These are phyloP conservation scores for Synanceia verrucosa DNA, from an alignment of 2,797 vertebrate species.

Conservation along the genomic window DNA sequence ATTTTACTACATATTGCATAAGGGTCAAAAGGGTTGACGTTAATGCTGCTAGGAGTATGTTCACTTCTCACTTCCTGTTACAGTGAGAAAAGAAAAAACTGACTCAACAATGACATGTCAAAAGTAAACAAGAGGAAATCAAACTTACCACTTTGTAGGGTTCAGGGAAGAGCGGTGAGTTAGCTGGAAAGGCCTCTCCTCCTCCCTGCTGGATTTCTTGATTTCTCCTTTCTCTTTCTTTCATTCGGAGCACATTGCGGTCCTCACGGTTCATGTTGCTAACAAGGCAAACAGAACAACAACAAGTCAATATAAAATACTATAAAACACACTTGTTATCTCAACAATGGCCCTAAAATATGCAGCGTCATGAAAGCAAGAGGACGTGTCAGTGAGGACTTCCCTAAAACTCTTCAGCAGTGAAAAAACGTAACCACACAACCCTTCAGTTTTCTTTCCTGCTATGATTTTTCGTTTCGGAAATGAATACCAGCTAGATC, in stretches of 20 bases:
- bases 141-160: slow-evolving; percentile 99
- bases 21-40: neutral
- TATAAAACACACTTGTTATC: slow-evolving; percentile 14
- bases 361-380: slow-evolving; percentile 4
- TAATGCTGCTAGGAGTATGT: slow-evolving; percentile 1
- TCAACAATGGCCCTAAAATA: neutral
- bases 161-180: slow-evolving; percentile 98
- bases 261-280: slow-evolving; percentile 99
- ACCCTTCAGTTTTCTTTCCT: neutral
- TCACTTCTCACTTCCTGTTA: slow-evolving; percentile 38
- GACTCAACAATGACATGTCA: slow-evolving; percentile 30
- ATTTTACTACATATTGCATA: too few species aligned
- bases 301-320: slow-evolving; percentile 38
- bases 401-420: neutral
- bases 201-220: slow-evolving; percentile 99
- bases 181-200: slow-evolving; percentile 98
- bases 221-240: slow-evolving; percentile 99
- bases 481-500: neutral
- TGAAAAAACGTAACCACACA: neutral
- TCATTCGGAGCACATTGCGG: slow-evolving; percentile 99
- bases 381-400: neutral
- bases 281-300: slow-evolving; percentile 73
- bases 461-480: neutral
- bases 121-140: slow-evolving; percentile 46
- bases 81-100: slow-evolving; percentile 16